Percentiles rank a stretch among this genome's conserved stretches.
Evolutionary conservation across 2,113 vertebrate species (phyloP).

Genomic region (Centropristis striata): DNA sequence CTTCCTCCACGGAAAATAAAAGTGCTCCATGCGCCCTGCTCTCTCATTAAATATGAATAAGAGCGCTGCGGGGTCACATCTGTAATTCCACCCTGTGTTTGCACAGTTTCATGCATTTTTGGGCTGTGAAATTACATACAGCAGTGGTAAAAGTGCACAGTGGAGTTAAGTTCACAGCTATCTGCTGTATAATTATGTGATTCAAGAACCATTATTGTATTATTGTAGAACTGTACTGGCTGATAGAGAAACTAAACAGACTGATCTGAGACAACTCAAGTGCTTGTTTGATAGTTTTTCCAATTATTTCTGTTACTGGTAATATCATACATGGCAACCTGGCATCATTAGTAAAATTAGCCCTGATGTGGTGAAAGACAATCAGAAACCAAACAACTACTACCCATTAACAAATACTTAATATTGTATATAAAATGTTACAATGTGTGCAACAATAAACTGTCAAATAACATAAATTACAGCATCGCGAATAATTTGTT

Average conservation of each 20-base stretch:
- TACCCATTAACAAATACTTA: too few species aligned
- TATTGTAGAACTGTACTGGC: not conserved
- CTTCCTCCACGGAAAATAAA: conserved; percentile 66
- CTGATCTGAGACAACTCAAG: not conserved
- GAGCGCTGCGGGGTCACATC: conserved; percentile 59
- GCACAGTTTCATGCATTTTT: conserved; percentile 47
- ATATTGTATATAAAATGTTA: too few species aligned
- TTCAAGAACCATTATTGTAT: conserved; percentile 9
- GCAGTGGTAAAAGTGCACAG: conserved; percentile 16
- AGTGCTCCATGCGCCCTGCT: conserved; percentile 39
- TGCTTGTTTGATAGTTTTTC: not conserved
- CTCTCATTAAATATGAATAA: conserved; percentile 74
- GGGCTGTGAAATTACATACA: conserved; percentile 33
- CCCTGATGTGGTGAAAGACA: not conserved
- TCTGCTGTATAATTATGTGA: conserved; percentile 1
- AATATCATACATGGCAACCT: not conserved
- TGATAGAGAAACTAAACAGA: conserved; percentile 7
- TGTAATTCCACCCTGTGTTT: conserved; percentile 55
- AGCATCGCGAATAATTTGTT: too few species aligned
- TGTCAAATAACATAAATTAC: too few species aligned
- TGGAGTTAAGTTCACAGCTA: not conserved
- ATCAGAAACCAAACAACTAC: too few species aligned
- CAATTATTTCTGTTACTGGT: not conserved
- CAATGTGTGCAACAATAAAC: too few species aligned
- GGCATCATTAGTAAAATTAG: not conserved